Conservation (phyloP, 92 coral and sea anemone species). For the Scolanthus callimorphus region DNA sequence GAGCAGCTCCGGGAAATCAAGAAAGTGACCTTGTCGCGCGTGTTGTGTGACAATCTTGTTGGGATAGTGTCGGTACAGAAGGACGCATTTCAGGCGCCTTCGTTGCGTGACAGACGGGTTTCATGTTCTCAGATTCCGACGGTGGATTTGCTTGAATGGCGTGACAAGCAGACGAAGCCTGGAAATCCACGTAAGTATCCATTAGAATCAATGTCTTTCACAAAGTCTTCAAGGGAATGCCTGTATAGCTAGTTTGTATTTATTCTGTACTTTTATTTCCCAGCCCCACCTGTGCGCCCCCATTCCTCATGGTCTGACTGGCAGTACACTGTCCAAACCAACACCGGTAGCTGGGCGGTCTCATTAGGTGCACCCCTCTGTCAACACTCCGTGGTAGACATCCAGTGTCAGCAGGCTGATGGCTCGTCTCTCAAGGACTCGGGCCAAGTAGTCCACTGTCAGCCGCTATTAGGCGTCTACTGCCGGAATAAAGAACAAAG, state of each 20-base stretch:
- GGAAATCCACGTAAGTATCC: constrained; percentile 27
- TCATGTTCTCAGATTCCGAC: constrained; percentile 66
- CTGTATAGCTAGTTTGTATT: not conserved
- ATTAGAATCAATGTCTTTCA: not conserved
- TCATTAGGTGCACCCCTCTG: constrained; percentile 59
- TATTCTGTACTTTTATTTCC: not conserved
- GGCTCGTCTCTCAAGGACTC: constrained; percentile 54
- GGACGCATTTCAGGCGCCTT: constrained; percentile 82
- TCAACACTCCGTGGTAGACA: constrained; percentile 51
- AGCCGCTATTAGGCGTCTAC: constrained; percentile 75
- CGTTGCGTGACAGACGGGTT: constrained; percentile 57
- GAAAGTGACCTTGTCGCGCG: constrained; percentile 78
- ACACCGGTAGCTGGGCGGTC: constrained; percentile 94
- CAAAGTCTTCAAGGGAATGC: not conserved
- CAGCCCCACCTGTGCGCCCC: constrained; percentile 16
- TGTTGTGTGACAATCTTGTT: constrained; percentile 82
- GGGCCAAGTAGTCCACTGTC: constrained; percentile 73
- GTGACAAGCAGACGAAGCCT: constrained; percentile 32
- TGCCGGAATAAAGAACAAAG: constrained; percentile 87
- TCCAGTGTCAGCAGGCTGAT: constrained; percentile 73
- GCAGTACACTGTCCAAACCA: constrained; percentile 67
- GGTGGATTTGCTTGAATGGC: constrained; percentile 73
- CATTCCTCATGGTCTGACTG: constrained; percentile 66
- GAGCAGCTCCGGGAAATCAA: constrained; percentile 76
- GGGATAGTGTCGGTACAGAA: constrained; percentile 82